These are phyloP conservation scores for Scaptomyza caliginosa DNA, from an alignment of 2,888 invertebrate genomes.

Conservation along the genomic window DNA sequence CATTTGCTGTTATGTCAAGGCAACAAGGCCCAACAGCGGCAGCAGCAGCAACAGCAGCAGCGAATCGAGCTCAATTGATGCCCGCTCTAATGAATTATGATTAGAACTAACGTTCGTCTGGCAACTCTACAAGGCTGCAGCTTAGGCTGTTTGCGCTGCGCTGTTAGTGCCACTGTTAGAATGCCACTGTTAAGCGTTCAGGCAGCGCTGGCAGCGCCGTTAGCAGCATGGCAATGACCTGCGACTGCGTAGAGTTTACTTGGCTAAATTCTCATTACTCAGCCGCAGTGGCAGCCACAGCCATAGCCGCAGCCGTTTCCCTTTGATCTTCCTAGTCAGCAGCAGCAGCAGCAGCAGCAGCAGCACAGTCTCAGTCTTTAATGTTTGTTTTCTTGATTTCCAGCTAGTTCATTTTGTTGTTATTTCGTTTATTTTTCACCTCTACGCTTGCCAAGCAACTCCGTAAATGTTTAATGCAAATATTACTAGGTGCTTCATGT, in stretches of 20 bases:
- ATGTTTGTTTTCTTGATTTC: conserved; percentile 76
- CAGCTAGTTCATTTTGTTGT: conserved; percentile 46
- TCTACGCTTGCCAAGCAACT: conserved; percentile 31
- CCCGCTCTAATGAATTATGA: conserved; percentile 71
- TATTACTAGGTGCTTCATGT: conserved; percentile 50
- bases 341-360: background rate
- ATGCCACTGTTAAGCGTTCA: conserved; percentile 25
- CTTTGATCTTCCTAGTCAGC: background rate
- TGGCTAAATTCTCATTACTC: conserved; percentile 71
- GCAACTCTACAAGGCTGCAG: conserved; percentile 54
- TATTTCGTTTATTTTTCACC: conserved; percentile 7
- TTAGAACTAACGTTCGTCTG: conserved; percentile 44
- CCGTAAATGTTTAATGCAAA: conserved; percentile 78
- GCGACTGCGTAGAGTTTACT: conserved; percentile 72
- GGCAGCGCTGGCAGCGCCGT: conserved; percentile 44
- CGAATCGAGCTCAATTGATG: conserved; percentile 58
- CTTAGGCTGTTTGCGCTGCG: conserved; percentile 5
- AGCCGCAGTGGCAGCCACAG: conserved; percentile 19
- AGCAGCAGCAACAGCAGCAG: background rate
- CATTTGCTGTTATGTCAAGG: conserved; percentile 68
- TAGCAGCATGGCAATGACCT: conserved; percentile 76
- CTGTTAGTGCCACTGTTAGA: conserved; percentile 53
- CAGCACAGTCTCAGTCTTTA: conserved; percentile 41
- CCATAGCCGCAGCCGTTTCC: conserved; percentile 5
- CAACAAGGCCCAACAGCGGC: conserved; percentile 7